Conservation (phyloP, 2,797 vertebrate genomes). For the Schizothorax lantsangensis region DNA sequence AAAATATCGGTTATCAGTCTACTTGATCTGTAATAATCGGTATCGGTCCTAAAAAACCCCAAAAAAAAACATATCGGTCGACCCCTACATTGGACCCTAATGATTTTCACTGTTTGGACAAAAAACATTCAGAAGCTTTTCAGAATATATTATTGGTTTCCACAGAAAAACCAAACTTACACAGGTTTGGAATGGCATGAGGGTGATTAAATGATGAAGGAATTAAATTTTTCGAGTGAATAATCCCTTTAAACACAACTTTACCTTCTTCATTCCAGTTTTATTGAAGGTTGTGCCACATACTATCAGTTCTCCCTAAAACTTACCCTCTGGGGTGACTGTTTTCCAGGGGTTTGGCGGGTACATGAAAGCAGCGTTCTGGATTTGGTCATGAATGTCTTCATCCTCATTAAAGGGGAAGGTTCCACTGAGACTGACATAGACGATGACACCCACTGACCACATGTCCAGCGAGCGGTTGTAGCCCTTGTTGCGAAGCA, state of each 20-base stretch:
- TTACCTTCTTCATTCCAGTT: background rate
- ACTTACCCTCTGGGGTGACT: conserved; percentile 89
- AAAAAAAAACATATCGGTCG: background rate
- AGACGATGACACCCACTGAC: conserved; percentile 97
- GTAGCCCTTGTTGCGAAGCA: conserved; percentile 95
- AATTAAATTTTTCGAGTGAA: background rate
- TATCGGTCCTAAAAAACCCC: no score
- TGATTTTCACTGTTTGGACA: background rate
- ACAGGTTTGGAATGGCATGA: background rate
- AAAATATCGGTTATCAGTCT: background rate
- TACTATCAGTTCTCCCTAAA: background rate
- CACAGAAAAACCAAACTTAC: background rate
- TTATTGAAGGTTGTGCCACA: background rate
- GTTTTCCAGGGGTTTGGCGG: conserved; percentile 98
- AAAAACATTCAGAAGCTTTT: background rate
- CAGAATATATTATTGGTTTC: background rate
- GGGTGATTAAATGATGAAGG: background rate
- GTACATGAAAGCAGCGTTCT: conserved; percentile 98
- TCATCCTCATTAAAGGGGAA: conserved; percentile 98
- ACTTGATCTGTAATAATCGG: background rate
- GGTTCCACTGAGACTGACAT: conserved; percentile 95
- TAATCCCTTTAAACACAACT: background rate
- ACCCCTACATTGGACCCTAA: background rate
- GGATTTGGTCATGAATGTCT: conserved; percentile 97
- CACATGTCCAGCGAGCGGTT: conserved; percentile 98